Base-by-base conservation (phyloP, 1,140 invertebrate genomes). In the Apis laboriosa region DNA sequence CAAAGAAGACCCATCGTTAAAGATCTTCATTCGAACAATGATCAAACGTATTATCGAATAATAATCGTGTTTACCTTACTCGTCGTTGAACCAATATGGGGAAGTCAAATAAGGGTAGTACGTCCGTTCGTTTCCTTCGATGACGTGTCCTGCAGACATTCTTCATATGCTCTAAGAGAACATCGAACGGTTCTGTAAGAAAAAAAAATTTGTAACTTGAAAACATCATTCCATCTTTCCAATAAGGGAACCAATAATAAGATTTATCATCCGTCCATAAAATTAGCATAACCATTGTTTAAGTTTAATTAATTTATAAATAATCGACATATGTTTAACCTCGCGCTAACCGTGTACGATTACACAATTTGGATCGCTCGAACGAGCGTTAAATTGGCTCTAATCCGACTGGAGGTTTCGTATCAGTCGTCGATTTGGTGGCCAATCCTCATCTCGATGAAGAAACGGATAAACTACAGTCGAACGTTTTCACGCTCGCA, bases 41-140 rank as follows among this genome's bases (percentile, higher is more conserved):
- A 83, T 84, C 88, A 90, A 90, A 90, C 90, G 79, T 63, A 89
- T 90, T 90, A 89, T 49, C 83, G 79, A 73, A 15, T 77, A 85
- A 60, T 64, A 71, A 71, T 49, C 53, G 24, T 43, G 63, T 55
- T 63, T 63, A 64, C 67, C 64, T 71, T 60, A 72, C 55, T 60
- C 64, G 43, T 19, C 64, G 63, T 34, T 73, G 66, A 75, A 71
- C 78, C 71, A 84, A 70, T 76, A 85, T 56, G 67, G 64, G 34
- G n/a, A 80, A 84, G 67, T 73, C 89, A 84, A 90, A 80, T 78
- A 86, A 70, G 53, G 84, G 79, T 87, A 67, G 61, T 58, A 83
- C 82, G 71, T 51, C 28, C 56, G 24, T 58, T 43, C 21, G 75
- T 72, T 58, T n/a, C 73, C 24, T 34, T 9, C 53, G 49, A 24